Evolutionary conservation across 2,888 invertebrate species (phyloP).

Genomic region (Nomada hirtipes): DNA sequence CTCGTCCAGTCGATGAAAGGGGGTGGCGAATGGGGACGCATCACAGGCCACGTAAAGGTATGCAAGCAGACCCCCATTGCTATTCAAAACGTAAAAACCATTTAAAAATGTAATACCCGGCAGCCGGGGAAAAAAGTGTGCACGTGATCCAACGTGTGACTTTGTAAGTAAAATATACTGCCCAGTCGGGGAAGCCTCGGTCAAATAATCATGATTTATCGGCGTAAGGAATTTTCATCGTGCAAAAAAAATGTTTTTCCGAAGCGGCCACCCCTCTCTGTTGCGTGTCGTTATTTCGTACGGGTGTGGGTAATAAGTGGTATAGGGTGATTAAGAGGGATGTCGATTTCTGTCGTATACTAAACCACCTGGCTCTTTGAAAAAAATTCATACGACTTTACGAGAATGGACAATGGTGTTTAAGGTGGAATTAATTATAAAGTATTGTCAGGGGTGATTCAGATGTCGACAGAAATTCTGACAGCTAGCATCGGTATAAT

Average conservation of each 20-base stretch:
- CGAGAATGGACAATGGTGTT: not conserved
- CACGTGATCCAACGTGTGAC: slow-evolving; percentile 83
- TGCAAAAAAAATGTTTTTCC: slow-evolving; percentile 69
- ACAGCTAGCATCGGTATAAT: no score
- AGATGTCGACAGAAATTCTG: no score
- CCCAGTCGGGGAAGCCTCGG: slow-evolving; percentile 82
- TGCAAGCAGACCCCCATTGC: slow-evolving; percentile 79
- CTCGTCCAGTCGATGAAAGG: slow-evolving; percentile 29
- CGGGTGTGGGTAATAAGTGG: slow-evolving; percentile 43
- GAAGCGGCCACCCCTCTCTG: slow-evolving; percentile 39
- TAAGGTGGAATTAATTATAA: not conserved
- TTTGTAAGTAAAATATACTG: slow-evolving; percentile 84
- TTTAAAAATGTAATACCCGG: slow-evolving; percentile 84
- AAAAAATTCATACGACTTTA: not conserved
- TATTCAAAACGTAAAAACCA: slow-evolving; percentile 84
- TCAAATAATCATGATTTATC: slow-evolving; percentile 84
- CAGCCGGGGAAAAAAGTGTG: slow-evolving; percentile 69
- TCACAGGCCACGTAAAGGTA: slow-evolving; percentile 62
- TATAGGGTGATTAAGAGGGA: slow-evolving; percentile 18
- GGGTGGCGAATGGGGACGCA: slow-evolving; percentile 24
- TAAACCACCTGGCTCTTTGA: not conserved
- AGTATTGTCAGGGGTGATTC: no score
- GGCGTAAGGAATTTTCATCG: slow-evolving; percentile 81
- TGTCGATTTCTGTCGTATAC: not conserved
- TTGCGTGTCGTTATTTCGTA: slow-evolving; percentile 2